Evolutionary conservation across 2,113 vertebrate species (phyloP).

Genomic region (Prolemur simus): DNA sequence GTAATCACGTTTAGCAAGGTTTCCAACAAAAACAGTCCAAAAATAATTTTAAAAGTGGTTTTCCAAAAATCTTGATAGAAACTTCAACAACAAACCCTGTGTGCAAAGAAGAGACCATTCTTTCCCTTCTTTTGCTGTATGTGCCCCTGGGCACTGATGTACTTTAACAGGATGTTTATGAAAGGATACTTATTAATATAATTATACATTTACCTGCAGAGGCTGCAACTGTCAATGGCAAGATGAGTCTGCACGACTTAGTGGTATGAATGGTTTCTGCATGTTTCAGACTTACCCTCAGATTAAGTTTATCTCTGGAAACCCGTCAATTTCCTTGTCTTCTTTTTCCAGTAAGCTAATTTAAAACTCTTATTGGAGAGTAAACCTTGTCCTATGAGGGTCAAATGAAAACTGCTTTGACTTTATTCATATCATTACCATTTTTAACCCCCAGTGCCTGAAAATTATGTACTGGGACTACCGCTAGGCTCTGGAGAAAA

Average conservation of each 20-base stretch:
- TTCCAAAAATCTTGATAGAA: neutral
- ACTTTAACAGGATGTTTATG: neutral
- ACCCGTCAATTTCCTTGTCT: neutral
- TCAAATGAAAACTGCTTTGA: slow-evolving; percentile 28
- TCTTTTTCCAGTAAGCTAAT: slow-evolving; percentile 27
- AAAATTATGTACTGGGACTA: slow-evolving; percentile 13
- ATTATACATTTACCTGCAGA: neutral
- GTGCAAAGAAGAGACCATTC: neutral
- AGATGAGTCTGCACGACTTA: neutral
- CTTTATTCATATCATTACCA: slow-evolving; percentile 3
- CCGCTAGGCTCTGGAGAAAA: neutral
- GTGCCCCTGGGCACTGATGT: fast-evolving
- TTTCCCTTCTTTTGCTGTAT: neutral
- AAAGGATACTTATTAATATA: neutral
- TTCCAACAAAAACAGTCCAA: neutral
- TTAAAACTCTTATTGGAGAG: neutral
- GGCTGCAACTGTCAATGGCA: too few species aligned
- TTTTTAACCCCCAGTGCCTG: neutral
- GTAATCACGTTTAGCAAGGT: slow-evolving; percentile 20
- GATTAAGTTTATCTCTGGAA: neutral
- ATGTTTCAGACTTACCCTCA: neutral
- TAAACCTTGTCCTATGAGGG: neutral
- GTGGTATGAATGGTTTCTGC: neutral
- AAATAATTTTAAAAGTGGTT: neutral
- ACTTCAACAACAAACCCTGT: neutral